Percentiles rank a stretch among this genome's conserved stretches.
Evolutionary conservation across 1,140 invertebrate species (phyloP).

Genomic region (Cydia splendana): DNA sequence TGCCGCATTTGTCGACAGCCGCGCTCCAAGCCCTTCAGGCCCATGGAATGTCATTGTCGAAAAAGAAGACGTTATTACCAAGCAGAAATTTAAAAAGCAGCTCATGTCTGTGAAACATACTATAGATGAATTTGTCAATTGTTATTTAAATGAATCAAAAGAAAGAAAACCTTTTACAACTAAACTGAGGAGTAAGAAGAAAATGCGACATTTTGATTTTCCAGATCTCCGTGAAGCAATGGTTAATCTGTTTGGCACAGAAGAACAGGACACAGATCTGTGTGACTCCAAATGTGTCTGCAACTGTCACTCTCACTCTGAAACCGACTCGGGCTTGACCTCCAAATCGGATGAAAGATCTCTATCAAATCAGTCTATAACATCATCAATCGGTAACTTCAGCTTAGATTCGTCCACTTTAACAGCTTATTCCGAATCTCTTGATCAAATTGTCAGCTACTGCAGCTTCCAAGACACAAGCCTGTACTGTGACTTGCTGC

Average conservation of each 20-base stretch:
- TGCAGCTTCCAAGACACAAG: slow-evolving; percentile 66
- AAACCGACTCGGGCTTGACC: slow-evolving; percentile 55
- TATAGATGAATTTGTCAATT: slow-evolving; percentile 58
- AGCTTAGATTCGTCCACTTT: slow-evolving; percentile 62
- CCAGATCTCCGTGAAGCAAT: slow-evolving; percentile 66
- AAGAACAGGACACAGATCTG: slow-evolving; percentile 43
- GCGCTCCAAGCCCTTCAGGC: slow-evolving; percentile 47
- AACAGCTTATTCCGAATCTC: slow-evolving; percentile 67
- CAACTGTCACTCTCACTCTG: slow-evolving; percentile 51
- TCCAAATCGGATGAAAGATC: slow-evolving; percentile 50
- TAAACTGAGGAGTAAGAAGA: slow-evolving; percentile 59
- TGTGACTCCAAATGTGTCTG: slow-evolving; percentile 54
- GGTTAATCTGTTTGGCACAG: slow-evolving; percentile 55
- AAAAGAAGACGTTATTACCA: slow-evolving; percentile 57
- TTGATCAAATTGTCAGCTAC: slow-evolving; percentile 67
- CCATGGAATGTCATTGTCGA: slow-evolving; percentile 66
- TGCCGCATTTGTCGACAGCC: slow-evolving; percentile 43
- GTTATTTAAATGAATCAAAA: slow-evolving; percentile 48
- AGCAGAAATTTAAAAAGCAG: slow-evolving; percentile 60
- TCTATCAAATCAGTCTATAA: slow-evolving; percentile 53
- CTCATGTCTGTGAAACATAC: slow-evolving; percentile 56
- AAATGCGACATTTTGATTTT: slow-evolving; percentile 66
- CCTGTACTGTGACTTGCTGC: slow-evolving; percentile 55
- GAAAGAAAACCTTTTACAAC: slow-evolving; percentile 31
- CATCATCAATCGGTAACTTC: slow-evolving; percentile 72